These are phyloP conservation scores for Eumerus sabulonum DNA, from an alignment of 2,888 invertebrate genomes.

Conservation along the genomic window DNA sequence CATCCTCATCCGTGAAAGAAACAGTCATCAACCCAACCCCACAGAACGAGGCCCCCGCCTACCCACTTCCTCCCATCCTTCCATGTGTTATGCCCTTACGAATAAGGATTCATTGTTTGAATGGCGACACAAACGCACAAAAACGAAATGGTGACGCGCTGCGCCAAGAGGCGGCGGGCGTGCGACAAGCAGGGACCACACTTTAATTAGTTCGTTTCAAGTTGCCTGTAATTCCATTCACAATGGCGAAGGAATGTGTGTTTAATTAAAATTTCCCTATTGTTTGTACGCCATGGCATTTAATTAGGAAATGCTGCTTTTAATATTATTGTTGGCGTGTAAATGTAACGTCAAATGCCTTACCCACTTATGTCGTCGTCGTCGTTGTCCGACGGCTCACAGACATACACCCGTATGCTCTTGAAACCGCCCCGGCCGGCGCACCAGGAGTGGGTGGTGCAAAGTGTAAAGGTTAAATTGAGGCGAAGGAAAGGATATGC, in stretches of 20 bases:
- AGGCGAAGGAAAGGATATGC: neutral
- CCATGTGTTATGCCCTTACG: too few species aligned
- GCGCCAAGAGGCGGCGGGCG: conserved; percentile 10
- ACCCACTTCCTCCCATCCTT: too few species aligned
- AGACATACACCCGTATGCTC: conserved; percentile 12
- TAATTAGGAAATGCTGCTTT: conserved; percentile 69
- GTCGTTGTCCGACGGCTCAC: conserved; percentile 54
- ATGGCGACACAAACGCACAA: neutral
- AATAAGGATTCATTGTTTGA: neutral
- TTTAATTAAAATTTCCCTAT: conserved; percentile 69
- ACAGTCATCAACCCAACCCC: too few species aligned
- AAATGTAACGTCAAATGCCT: conserved; percentile 67
- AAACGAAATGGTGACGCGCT: conserved; percentile 19
- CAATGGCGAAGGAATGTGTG: conserved; percentile 69
- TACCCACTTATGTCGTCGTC: conserved; percentile 66
- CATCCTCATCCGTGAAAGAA: too few species aligned
- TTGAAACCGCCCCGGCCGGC: neutral
- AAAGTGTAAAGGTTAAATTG: too few species aligned
- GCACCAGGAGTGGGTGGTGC: too few species aligned
- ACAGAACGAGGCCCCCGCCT: too few species aligned
- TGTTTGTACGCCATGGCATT: conserved; percentile 69
- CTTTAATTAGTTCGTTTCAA: conserved; percentile 69
- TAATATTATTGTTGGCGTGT: conserved; percentile 69
- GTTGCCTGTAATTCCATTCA: conserved; percentile 69
- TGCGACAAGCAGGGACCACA: conserved; percentile 55